phyloP scores from a whole-genome alignment of 1,140 invertebrate genomes.

The Anastrepha obliqua region DNA sequence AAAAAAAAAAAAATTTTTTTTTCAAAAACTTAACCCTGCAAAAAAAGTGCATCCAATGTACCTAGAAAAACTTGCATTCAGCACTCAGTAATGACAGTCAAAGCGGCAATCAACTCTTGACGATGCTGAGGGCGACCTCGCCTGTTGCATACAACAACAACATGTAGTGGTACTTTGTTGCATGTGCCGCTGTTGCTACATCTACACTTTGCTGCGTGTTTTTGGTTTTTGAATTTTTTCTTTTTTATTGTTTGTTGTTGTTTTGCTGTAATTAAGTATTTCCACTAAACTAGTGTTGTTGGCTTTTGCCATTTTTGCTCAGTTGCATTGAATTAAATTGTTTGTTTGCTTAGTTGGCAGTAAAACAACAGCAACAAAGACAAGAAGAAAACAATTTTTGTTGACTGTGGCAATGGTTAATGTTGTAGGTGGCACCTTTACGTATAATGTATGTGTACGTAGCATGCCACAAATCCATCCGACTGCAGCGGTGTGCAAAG shows the following conservation, averaged over 20 bases:
- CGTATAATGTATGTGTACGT: background rate
- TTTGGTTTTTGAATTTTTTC: background rate
- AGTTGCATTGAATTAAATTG: constrained; percentile 53
- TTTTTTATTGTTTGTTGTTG: constrained; percentile 8
- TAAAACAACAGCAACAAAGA: background rate
- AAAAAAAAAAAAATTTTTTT: too few species aligned
- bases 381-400: background rate
- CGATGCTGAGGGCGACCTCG: constrained; percentile 13
- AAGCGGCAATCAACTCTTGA: background rate
- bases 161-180: background rate
- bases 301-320: constrained; percentile 49
- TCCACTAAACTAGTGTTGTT: background rate
- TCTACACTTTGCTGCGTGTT: background rate
- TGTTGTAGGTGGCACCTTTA: constrained; percentile 51
- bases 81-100: background rate
- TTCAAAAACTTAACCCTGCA: background rate
- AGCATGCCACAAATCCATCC: constrained; percentile 11
- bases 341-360: constrained; percentile 53
- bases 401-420: constrained; percentile 10
- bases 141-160: background rate
- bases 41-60: background rate
- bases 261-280: constrained; percentile 27
- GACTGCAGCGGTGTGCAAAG: background rate
- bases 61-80: background rate
- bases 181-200: background rate